phyloP scores from a whole-genome alignment of 2,888 invertebrate genomes.

The Physocephala rufipes region DNA sequence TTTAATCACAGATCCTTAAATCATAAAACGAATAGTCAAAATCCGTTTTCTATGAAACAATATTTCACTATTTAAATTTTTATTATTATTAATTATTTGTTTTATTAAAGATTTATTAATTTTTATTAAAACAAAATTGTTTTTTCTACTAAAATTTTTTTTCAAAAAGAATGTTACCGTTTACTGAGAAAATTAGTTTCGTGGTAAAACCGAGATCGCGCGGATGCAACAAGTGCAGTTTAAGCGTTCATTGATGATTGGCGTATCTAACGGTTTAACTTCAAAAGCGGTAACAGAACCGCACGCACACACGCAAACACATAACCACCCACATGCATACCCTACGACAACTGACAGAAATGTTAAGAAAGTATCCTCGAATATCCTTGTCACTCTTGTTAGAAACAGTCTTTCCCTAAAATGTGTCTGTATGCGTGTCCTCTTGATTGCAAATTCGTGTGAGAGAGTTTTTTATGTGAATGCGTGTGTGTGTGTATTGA shows the following conservation, averaged over 20 bases:
- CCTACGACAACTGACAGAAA: too few relatives aligned
- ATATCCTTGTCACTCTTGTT: neutral
- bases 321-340: neutral
- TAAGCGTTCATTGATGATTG: constrained; percentile 47
- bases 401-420: neutral
- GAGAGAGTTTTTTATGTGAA: neutral
- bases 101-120: too few relatives aligned
- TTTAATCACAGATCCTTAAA: too few relatives aligned
- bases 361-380: too few relatives aligned
- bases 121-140: too few relatives aligned
- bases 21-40: too few relatives aligned
- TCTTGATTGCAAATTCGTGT: neutral
- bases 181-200: neutral
- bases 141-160: neutral
- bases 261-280: constrained; percentile 21
- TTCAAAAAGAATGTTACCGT: neutral
- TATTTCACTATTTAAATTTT: neutral
- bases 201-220: constrained; percentile 36
- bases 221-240: constrained; percentile 60
- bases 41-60: too few relatives aligned
- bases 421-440: neutral
- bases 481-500: constrained; percentile 27
- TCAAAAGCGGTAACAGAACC: neutral
- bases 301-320: constrained; percentile 17
- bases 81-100: neutral